Evolutionary conservation across 2,797 vertebrate genomes (phyloP), one percentile per base, ranked within the genome.

Genomic region (Glossophaga mutica): DNA sequence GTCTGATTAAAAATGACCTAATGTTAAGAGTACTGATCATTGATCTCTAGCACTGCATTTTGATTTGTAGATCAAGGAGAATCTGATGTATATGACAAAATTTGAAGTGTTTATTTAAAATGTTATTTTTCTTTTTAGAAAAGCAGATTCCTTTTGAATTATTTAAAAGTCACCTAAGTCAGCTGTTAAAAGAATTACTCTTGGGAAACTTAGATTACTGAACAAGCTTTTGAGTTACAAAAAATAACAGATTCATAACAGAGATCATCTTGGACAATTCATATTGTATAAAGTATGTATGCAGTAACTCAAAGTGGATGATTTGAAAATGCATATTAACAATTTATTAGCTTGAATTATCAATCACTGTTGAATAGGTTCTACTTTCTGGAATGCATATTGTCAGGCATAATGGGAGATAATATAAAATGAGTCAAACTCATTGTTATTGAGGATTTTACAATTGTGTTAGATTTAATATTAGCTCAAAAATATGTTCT

Each of bases 401-500:
- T 44, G n/a, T 57, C 90, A 92, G 6, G 8, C 16, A 52, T 22
- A 71, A 82, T 62, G 3, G 9, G 3, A 15, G 9, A 42, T 71
- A 84, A 34, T 48, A 62, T 32, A 74, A 39, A 84, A 42, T 71
- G 42, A 86, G n/a, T 9, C 14, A 78, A 34, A 29, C 1, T 88
- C 18, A 70, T 71, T 82, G 70, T 95, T 82, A 16, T 44, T 92
- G 52, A 82, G n/a, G 18, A 57, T 71, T 92, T 70, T 89, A 52
- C 4, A 95, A 81, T 77, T 77, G 37, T 74, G 16, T 62, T 91
- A 57, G 50, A 92, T 95, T 94, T 82, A 70, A 11, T n/a, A 74
- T 52, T 65, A 77, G 59, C 29, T 86, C 4, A 21, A 14, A 95
- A 76, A 78, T 81, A 62, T 21, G 14, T 68, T 87, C 21, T 37